Conservation (phyloP, 2,888 invertebrate genomes). For the Tachystola acroxantha region DNA sequence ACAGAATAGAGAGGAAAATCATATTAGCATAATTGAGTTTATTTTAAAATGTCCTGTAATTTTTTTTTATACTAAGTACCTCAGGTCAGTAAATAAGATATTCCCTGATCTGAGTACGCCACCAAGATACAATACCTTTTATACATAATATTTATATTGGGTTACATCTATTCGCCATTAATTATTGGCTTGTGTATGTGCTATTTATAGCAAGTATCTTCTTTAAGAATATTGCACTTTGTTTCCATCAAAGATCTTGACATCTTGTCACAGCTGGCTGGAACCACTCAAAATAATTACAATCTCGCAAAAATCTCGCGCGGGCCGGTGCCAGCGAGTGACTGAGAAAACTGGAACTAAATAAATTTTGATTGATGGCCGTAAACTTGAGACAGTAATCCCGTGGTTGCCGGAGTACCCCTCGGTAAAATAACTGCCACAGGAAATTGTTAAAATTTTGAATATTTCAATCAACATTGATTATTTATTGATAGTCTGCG, state of each 20-base stretch:
- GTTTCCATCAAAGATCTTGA: slow-evolving; percentile 9
- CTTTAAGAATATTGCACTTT: slow-evolving; percentile 20
- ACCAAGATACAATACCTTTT: no score
- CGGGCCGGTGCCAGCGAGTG: not conserved
- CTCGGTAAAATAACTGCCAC: not conserved
- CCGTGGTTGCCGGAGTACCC: not conserved
- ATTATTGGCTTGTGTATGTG: no score
- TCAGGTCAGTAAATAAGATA: no score
- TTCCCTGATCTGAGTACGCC: no score
- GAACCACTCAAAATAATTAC: slow-evolving; percentile 53
- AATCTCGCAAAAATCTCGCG: slow-evolving; percentile 47
- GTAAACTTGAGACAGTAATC: slow-evolving; percentile 5
- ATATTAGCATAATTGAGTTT: no score
- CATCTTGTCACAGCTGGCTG: slow-evolving; percentile 39
- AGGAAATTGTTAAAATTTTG: not conserved
- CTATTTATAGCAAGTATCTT: slow-evolving; percentile 10
- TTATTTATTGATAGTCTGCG: no score
- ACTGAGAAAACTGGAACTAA: slow-evolving; percentile 28
- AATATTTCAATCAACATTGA: not conserved
- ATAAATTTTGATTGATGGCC: slow-evolving; percentile 43
- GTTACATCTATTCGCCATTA: no score
- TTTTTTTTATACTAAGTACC: no score
- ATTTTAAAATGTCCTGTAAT: no score
- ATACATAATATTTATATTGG: no score
- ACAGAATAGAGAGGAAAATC: no score